phyloP scores from a whole-genome alignment of 2,797 vertebrate genomes.

The Amphiprion clarkii region DNA sequence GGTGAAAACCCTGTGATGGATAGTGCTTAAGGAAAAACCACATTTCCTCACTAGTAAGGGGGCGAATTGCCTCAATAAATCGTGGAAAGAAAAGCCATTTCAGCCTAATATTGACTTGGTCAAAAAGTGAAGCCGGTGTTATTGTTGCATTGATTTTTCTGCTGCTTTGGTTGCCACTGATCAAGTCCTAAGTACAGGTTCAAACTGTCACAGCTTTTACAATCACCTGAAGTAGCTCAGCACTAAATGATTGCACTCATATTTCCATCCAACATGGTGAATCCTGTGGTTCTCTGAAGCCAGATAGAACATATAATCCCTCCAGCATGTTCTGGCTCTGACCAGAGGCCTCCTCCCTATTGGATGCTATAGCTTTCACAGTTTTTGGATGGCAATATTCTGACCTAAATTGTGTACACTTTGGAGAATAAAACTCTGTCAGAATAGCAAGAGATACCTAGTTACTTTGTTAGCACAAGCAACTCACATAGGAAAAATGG shows the following conservation, averaged over 20 bases:
- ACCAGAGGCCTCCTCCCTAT: too few relatives aligned
- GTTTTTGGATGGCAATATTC: conserved; percentile 1
- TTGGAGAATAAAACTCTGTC: not conserved
- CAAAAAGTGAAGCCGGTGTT: conserved; percentile 56
- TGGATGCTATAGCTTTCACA: not conserved
- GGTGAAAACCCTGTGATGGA: conserved; percentile 39
- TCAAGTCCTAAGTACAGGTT: conserved; percentile 32
- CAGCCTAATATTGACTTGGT: conserved; percentile 68
- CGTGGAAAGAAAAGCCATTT: conserved; percentile 48
- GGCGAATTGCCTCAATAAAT: conserved; percentile 69
- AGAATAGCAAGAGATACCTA: not conserved
- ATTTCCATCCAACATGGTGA: conserved; percentile 6
- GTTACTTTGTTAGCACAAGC: not conserved
- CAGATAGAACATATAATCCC: conserved; percentile 2
- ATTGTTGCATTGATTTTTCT: conserved; percentile 66
- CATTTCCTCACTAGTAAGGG: conserved; percentile 48
- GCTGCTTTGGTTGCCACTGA: conserved; percentile 50
- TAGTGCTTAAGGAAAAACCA: conserved; percentile 52
- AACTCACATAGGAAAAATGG: not conserved
- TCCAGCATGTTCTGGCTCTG: not conserved
- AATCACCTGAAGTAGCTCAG: conserved; percentile 17
- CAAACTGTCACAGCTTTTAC: conserved; percentile 24
- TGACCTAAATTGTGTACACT: not conserved
- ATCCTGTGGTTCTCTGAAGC: not conserved
- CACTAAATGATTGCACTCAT: conserved; percentile 20